phyloP scores from a whole-genome alignment of 2,113 vertebrate genomes.

The Pterocles orientalis region DNA sequence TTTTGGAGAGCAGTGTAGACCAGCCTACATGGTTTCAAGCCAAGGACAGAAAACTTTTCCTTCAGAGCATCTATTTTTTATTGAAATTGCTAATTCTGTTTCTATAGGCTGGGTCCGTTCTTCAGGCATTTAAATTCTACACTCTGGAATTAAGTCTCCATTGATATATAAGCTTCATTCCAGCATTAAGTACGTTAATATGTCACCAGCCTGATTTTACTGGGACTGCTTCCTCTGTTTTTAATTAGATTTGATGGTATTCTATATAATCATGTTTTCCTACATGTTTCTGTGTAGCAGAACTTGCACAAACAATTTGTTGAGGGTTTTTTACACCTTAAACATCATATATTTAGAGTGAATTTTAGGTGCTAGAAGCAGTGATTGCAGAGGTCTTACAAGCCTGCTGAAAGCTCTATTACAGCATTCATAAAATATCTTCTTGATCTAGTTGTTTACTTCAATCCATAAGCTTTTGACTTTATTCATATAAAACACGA shows the following conservation, averaged over 20 bases:
- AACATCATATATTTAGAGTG: constrained; percentile 6
- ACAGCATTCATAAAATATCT: neutral
- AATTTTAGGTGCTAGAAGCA: neutral
- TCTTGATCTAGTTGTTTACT: constrained; percentile 31
- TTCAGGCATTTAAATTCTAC: constrained; percentile 52
- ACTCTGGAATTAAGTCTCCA: constrained; percentile 50
- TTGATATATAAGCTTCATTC: constrained; percentile 54
- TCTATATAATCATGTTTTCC: constrained; percentile 34
- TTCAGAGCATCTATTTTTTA: constrained; percentile 48
- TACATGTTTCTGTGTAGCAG: neutral
- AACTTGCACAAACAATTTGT: constrained; percentile 27
- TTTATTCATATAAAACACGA: constrained; percentile 32
- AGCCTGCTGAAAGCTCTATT: neutral
- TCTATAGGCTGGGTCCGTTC: constrained; percentile 39
- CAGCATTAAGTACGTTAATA: constrained; percentile 53
- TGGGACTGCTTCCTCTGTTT: constrained; percentile 28
- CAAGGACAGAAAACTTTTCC: constrained; percentile 24
- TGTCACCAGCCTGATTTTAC: constrained; percentile 39
- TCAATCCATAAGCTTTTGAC: neutral
- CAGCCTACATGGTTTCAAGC: constrained; percentile 18
- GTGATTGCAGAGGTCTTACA: neutral
- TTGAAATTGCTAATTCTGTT: constrained; percentile 61
- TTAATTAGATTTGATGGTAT: constrained; percentile 44
- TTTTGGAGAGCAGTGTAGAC: neutral
- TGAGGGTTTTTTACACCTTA: constrained; percentile 5